Conservation (phyloP, 2,888 invertebrate species). For the Tuberolachnus salignus region DNA sequence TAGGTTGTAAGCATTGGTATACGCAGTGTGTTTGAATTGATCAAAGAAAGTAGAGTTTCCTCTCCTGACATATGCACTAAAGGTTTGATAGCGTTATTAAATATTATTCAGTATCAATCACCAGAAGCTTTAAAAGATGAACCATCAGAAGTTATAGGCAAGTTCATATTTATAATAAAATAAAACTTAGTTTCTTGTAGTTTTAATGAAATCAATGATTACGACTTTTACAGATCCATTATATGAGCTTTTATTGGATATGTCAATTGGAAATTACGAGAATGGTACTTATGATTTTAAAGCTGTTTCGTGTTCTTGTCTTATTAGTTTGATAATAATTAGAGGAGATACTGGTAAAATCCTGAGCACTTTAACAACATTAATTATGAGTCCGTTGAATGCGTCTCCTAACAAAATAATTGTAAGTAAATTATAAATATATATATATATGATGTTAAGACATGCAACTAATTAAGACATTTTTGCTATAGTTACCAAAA, state of each 20-base stretch:
- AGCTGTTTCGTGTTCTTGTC: slow-evolving; percentile 87
- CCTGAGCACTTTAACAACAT: slow-evolving; percentile 82
- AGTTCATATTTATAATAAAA: slow-evolving; percentile 53
- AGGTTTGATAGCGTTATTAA: slow-evolving; percentile 84
- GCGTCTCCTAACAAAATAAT: slow-evolving; percentile 81
- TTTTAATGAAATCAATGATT: background rate
- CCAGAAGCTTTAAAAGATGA: slow-evolving; percentile 85
- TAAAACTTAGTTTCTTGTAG: slow-evolving; percentile 32
- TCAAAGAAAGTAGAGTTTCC: slow-evolving; percentile 81
- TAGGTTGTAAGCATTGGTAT: slow-evolving; percentile 82
- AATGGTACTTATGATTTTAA: slow-evolving; percentile 76
- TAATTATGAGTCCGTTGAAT: slow-evolving; percentile 82
- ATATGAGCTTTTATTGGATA: slow-evolving; percentile 81
- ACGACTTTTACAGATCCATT: slow-evolving; percentile 72
- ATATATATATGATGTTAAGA: slow-evolving; percentile 8
- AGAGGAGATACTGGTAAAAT: slow-evolving; percentile 91
- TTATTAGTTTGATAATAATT: slow-evolving; percentile 89
- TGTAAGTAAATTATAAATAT: slow-evolving; percentile 64
- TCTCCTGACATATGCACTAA: slow-evolving; percentile 87
- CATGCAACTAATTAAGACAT: slow-evolving; percentile 5
- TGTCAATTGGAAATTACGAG: slow-evolving; percentile 69
- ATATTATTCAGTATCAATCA: slow-evolving; percentile 87
- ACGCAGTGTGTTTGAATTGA: slow-evolving; percentile 86
- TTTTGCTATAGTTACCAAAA: slow-evolving; percentile 73
- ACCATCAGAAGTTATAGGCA: slow-evolving; percentile 76